Base-by-base conservation (phyloP, 1,140 invertebrate species). In the Rhynchophorus ferrugineus region DNA sequence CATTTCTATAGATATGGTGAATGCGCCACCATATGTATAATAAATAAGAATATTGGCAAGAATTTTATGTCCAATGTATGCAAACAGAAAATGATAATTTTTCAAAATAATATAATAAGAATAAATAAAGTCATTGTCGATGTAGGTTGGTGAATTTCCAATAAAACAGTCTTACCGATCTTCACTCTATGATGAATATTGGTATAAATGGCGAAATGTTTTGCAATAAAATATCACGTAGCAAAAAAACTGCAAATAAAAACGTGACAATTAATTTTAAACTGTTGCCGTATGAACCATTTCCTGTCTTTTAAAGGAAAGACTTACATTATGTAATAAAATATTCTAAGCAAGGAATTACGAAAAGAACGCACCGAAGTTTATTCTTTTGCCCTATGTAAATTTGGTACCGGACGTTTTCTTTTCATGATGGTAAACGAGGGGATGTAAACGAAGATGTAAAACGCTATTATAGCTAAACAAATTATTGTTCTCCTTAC, bases 281-380 rank as follows among this genome's bases (percentile, higher is more conserved):
- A 20, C 5, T 7, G 20, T 41, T 9, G 14, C n/a, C 16, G 20
- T 17, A 41, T 18, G 18, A 18, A 18, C 38, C n/a, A 20, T 41
- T 41, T 41, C 38, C 38, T 14, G 3, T 41, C 9, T 2, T 41
- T 41, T 9, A 8, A 41, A 18, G 6, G 38, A 17, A 41, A 41
- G 18, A 41, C 2, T 41, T 41, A 11, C 18, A 41, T 41, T 41
- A 41, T 41, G 38, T 41, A 41, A 41, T 41, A 41, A 41, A 41
- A 17, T 41, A 41, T 41, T 41, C 38, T 41, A 41, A 41, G n/a
- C 38, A 19, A 41, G n/a, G n/a, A n/a, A n/a, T 9, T 18, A 41
- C 18, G 16, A 16, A 14, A 16, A 38, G 17, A 16, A 16, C n/a
- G 16, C 8, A 38, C 14, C 20, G 18, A n/a, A 7, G 18, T 18